Base-by-base conservation (phyloP, 2,797 vertebrate species). In the Chromobotia macracanthus region DNA sequence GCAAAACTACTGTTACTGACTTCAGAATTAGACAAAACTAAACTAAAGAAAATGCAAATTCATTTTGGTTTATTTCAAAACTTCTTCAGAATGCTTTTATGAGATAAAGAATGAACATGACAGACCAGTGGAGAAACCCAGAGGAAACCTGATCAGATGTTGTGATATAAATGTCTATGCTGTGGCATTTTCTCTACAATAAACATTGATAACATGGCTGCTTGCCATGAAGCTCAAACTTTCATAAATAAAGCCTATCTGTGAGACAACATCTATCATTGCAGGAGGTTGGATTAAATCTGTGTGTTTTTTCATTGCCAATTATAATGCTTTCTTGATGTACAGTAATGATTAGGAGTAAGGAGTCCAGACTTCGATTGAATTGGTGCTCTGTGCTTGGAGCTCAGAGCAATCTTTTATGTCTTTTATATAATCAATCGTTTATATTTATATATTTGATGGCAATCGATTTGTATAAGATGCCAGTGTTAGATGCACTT, bases 1-100 rank as follows among this genome's bases (percentile, higher is more conserved):
- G 82, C 75, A 68, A 80, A 77, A 60, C 77, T 70, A 85, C n/a
- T 82, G 77, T 87, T 84, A 77, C 86, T 84, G 28, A 28, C 28
- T 28, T 28, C 2, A 28, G 28, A 28, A 51, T 82, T 72, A 38
- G 25, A 21, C 44, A 65, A 15, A 44, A 56, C 8, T 80, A 75
- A 53, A 41, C n/a, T 41, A 72, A 76, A 76, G 15, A 25, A 44
- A 3, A 85, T 69, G 67, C 69, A 55, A 79, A 82, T 61, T 72
- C 16, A 28, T 84, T 71, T 25, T 78, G 80, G 79, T 78, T 81
- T 10, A 9, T 38, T 38, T 38, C 5, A 38, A 28, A 28, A 28
- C 1, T 4, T 28, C 4, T 28, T 28, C 28, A 28, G 4, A 77
- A 68, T 16, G 41, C 51, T 28, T 79, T 75, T 63, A 55, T 73